phyloP scores from a whole-genome alignment of 2,888 invertebrate species.

The Flexamia atlantica region DNA sequence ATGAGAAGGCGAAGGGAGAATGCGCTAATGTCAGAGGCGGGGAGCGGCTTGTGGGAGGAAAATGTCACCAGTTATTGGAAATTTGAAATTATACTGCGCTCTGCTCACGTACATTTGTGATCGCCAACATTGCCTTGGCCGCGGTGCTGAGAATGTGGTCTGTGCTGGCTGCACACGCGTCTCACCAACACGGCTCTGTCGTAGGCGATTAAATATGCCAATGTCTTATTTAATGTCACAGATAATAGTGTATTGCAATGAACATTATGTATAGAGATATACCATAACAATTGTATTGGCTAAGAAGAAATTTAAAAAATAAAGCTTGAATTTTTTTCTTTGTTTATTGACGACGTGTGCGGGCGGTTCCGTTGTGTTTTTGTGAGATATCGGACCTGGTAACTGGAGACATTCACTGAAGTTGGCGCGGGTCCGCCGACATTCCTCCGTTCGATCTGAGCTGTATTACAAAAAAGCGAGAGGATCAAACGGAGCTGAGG shows the following conservation, averaged over 20 bases:
- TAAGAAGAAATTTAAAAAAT: too few species aligned
- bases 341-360: background rate
- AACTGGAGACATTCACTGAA: background rate
- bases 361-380: background rate
- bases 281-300: too few species aligned
- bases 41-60: slow-evolving; percentile 6
- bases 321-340: too few species aligned
- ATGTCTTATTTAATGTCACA: too few species aligned
- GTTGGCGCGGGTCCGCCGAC: background rate
- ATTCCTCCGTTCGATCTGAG: background rate
- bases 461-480: background rate
- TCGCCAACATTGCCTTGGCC: too few species aligned
- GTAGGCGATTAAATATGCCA: too few species aligned
- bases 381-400: background rate
- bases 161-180: too few species aligned
- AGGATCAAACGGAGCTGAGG: background rate
- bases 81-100: slow-evolving; percentile 18
- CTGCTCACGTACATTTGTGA: background rate
- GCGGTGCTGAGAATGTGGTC: too few species aligned
- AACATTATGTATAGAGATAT: too few species aligned
- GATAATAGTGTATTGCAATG: too few species aligned
- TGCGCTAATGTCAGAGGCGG: slow-evolving; percentile 31
- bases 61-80: slow-evolving; percentile 43
- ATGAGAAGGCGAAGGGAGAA: background rate
- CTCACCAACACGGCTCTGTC: too few species aligned